phyloP scores from a whole-genome alignment of 2,888 invertebrate genomes.

The Phania funesta region DNA sequence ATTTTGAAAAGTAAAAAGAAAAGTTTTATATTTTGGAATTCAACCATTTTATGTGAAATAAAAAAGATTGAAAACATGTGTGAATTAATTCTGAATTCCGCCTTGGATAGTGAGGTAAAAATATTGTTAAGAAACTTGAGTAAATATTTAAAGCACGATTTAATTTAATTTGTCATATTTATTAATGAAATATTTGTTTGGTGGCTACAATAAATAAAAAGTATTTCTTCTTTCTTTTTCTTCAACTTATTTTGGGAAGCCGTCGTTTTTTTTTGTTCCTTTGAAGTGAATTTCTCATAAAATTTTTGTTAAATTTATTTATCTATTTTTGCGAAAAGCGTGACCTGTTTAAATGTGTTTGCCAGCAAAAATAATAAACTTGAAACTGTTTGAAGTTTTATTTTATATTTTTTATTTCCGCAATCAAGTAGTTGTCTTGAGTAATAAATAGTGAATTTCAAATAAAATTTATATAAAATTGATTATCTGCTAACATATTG shows the following conservation, averaged over 20 bases:
- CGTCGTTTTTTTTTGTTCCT: background rate
- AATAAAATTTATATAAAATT: no score
- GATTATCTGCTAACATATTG: no score
- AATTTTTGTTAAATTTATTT: constrained; percentile 5
- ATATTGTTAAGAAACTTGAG: constrained; percentile 1
- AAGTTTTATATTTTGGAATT: no score
- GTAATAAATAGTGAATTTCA: no score
- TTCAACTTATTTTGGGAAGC: no score
- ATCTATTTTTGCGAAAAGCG: constrained; percentile 28
- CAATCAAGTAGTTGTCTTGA: constrained; percentile 28
- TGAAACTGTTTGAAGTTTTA: constrained; percentile 24
- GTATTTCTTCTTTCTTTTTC: no score
- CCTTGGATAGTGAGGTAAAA: constrained; percentile 75
- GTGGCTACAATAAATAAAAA: background rate
- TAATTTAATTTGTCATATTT: background rate
- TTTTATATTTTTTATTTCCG: constrained; percentile 50
- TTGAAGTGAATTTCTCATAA: background rate
- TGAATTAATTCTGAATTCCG: constrained; percentile 76
- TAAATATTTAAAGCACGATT: constrained; percentile 29
- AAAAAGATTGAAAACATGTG: constrained; percentile 70
- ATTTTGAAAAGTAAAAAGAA: background rate
- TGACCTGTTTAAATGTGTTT: constrained; percentile 43
- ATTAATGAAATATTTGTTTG: background rate
- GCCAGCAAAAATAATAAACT: constrained; percentile 24
- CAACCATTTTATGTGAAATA: background rate